Evolutionary conservation across 2,113 vertebrate species (phyloP).

Genomic region (Urocynchramus pylzowi): DNA sequence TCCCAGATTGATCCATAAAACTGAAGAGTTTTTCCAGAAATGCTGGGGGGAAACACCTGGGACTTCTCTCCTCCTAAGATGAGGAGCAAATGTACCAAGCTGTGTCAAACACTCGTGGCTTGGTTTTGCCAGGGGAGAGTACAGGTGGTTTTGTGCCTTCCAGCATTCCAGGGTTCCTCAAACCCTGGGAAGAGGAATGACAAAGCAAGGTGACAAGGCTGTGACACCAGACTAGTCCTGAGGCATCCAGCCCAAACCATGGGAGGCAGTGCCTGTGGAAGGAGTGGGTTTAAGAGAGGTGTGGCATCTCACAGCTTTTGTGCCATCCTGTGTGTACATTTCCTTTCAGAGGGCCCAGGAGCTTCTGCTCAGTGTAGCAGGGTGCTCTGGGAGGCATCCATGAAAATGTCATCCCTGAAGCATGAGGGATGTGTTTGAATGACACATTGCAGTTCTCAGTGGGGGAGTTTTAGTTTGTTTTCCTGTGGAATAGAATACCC

Average conservation of each 20-base stretch:
- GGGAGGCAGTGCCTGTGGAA: not conserved
- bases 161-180: not conserved
- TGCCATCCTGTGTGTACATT: not conserved
- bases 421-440: not conserved
- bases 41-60: rapidly evolving
- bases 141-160: not conserved
- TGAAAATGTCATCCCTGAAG: not conserved
- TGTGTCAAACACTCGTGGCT: not conserved
- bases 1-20: not conserved
- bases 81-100: not conserved
- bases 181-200: not conserved
- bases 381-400: not conserved
- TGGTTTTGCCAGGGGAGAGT: not conserved
- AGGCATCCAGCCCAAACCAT: not conserved
- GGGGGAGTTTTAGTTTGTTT: not conserved
- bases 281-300: not conserved
- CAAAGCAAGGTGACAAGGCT: not conserved
- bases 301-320: not conserved
- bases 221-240: not conserved
- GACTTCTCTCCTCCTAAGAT: not conserved
- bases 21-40: not conserved
- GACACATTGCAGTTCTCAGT: not conserved
- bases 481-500: not conserved
- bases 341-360: not conserved
- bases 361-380: not conserved